Evolutionary conservation across 1,140 invertebrate genomes (phyloP).

Genomic region (Drosophila sproati): DNA sequence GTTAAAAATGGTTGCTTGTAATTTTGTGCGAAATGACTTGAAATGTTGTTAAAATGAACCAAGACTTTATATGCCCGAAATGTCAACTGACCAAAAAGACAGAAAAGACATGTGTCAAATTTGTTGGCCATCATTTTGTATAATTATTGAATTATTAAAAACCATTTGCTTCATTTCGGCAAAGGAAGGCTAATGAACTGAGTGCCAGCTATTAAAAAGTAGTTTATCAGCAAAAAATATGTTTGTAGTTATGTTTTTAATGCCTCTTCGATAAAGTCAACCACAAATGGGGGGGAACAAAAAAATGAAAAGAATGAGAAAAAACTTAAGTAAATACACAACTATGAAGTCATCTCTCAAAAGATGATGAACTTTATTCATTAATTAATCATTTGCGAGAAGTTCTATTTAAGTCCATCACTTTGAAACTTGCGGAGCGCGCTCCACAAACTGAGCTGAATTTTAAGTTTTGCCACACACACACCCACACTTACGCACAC

Average conservation of each 20-base stretch:
- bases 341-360: slow-evolving; percentile 33
- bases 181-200: slow-evolving; percentile 35
- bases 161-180: background rate
- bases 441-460: slow-evolving; percentile 33
- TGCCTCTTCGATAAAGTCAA: slow-evolving; percentile 1
- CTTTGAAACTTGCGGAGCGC: slow-evolving; percentile 12
- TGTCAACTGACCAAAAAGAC: too few species aligned
- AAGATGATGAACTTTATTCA: slow-evolving; percentile 21
- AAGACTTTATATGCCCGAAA: too few species aligned
- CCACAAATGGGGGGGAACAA: too few species aligned
- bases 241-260: background rate
- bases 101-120: too few species aligned
- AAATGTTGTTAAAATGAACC: background rate
- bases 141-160: background rate
- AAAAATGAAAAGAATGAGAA: background rate
- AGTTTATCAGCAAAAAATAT: slow-evolving; percentile 37
- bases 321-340: background rate
- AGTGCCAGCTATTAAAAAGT: slow-evolving; percentile 32
- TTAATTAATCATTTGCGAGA: slow-evolving; percentile 34
- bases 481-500: background rate
- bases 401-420: slow-evolving; percentile 18
- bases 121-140: background rate
- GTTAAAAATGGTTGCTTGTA: background rate
- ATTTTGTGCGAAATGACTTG: background rate
- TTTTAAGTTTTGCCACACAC: slow-evolving; percentile 38